These are phyloP conservation scores for Danaus chrysippus DNA, from an alignment of 2,888 invertebrate genomes.

Conservation along the genomic window DNA sequence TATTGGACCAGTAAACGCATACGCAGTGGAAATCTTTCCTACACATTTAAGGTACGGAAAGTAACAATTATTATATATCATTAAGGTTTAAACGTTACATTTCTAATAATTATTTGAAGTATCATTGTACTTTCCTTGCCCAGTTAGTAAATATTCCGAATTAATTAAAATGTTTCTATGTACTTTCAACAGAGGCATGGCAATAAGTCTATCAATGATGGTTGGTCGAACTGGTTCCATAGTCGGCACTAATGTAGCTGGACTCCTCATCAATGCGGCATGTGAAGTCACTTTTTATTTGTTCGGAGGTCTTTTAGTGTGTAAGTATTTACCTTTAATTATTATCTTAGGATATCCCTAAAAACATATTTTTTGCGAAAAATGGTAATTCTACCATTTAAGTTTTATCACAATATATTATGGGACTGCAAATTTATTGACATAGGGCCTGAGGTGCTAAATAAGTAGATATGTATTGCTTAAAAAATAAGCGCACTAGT, in stretches of 20 bases:
- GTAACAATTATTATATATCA: conserved; percentile 10
- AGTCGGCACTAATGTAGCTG: conserved; percentile 80
- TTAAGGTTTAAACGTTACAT: neutral
- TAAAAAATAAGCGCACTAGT: too few relatives aligned
- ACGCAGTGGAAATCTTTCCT: conserved; percentile 67
- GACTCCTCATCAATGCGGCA: conserved; percentile 77
- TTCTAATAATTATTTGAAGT: too few relatives aligned
- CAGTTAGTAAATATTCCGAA: too few relatives aligned
- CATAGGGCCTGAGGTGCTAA: too few relatives aligned
- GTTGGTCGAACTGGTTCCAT: conserved; percentile 82
- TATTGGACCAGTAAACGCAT: conserved; percentile 70
- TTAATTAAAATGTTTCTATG: too few relatives aligned
- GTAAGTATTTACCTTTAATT: conserved; percentile 49
- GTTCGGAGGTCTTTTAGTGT: conserved; percentile 72
- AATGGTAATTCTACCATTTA: too few relatives aligned
- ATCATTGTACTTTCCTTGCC: too few relatives aligned
- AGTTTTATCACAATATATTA: too few relatives aligned
- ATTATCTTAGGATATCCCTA: neutral
- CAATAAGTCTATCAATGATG: conserved; percentile 80
- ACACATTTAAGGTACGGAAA: conserved; percentile 72
- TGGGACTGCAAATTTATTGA: too few relatives aligned
- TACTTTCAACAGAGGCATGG: conserved; percentile 73
- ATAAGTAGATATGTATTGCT: too few relatives aligned
- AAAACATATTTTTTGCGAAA: too few relatives aligned
- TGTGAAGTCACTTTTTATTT: conserved; percentile 81